Evolutionary conservation across 1,140 invertebrate species (phyloP), one percentile per base, ranked within the genome.

Genomic region (Drosophila kanapiae): DNA sequence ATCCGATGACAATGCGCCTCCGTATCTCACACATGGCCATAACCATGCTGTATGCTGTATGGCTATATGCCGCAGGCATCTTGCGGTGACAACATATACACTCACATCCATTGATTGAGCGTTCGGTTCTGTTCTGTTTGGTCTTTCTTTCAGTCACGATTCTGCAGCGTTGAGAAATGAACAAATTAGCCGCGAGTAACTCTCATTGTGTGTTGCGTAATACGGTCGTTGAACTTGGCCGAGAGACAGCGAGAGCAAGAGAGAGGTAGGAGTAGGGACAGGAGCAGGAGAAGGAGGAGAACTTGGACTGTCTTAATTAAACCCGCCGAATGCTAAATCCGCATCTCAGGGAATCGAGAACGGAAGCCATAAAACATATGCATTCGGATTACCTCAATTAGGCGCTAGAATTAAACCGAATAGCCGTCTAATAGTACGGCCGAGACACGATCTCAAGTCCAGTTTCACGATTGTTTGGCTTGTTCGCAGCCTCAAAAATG

Each of bases 201-300:
- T 80, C 72, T 75, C 48, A 76, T 80, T 75, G 51, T 80, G 78
- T 56, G 85, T 91, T 91, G 87, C 87, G 87, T 91, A 91, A 91
- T 91, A 91, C 87, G 87, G 83, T 91, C 88, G 83, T 91, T 91
- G 88, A 91, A 90, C 64, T 53, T 59, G 40, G 29, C 60, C 48
- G 23, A 23, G 13, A 79, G 43, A 31, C 31, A 31, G 31, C 5
- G 31, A 31, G 6, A 31, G 31, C 7, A 2, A 18, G 51, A 37
- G 33, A 37, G 33, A 51, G n/a, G n/a, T 9, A 33, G 49, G 29
- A 29, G 23, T 9, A 33, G 49, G 29, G n/a, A 13, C 40, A 42
- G 23, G 9, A 33, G 37, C 10, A 63, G 43, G 27, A 42, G 42
- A 18, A 27, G 35, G 9, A 49, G 45, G 9, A 49, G 45, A 65